Evolutionary conservation across 2,888 invertebrate species (phyloP).

Genomic region (Drosophila ezoana): DNA sequence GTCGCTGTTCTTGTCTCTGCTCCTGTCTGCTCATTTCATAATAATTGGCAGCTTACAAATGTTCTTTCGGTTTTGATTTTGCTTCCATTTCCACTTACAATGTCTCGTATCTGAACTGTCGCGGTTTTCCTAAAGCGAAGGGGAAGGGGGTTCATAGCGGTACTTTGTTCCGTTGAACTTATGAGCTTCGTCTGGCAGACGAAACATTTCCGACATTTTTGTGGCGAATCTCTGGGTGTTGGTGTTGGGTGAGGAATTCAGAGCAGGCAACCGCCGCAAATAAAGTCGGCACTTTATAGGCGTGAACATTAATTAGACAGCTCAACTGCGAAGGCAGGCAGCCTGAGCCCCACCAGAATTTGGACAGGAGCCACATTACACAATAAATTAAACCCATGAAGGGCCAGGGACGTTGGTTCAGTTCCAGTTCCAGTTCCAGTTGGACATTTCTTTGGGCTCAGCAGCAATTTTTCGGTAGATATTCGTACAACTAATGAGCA

Average conservation of each 20-base stretch:
- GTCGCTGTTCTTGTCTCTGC: constrained; percentile 52
- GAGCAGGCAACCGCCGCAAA: constrained; percentile 59
- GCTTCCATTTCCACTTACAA: constrained; percentile 47
- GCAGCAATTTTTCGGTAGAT: constrained; percentile 22
- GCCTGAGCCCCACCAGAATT: constrained; percentile 39
- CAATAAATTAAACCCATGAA: constrained; percentile 59
- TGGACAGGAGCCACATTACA: constrained; percentile 51
- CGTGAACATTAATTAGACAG: constrained; percentile 76
- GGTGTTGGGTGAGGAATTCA: constrained; percentile 32
- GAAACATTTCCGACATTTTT: constrained; percentile 49
- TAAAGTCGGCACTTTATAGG: constrained; percentile 69
- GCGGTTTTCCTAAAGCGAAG: constrained; percentile 46
- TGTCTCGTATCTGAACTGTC: constrained; percentile 40
- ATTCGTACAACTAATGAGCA: constrained; percentile 15
- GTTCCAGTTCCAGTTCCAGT: constrained; percentile 6
- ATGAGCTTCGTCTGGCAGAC: constrained; percentile 33
- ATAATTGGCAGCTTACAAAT: constrained; percentile 78
- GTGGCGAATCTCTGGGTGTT: constrained; percentile 44
- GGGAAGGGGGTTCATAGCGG: constrained; percentile 52
- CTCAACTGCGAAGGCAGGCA: constrained; percentile 25
- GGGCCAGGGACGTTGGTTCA: constrained; percentile 12
- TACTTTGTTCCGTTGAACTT: constrained; percentile 71
- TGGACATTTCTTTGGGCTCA: constrained; percentile 16
- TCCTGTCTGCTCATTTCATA: constrained; percentile 66
- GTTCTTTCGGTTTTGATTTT: constrained; percentile 73